Percentiles rank a stretch among this genome's conserved stretches.
These are phyloP conservation scores for Brachionus manjavacas DNA, from an alignment of 1,140 invertebrate genomes.

Conservation along the genomic window DNA sequence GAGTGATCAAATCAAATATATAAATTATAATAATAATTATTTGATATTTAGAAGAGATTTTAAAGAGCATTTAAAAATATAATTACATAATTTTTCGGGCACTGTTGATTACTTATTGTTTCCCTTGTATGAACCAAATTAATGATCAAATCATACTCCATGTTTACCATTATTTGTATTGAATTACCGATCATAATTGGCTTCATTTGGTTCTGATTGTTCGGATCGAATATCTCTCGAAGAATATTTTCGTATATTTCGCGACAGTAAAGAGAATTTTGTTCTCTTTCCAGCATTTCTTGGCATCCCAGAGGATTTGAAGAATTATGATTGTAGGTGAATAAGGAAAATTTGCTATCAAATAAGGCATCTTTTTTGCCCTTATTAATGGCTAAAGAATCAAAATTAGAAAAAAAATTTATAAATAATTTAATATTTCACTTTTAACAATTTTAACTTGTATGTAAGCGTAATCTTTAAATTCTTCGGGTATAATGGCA, in stretches of 20 bases:
- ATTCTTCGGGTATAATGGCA: conserved; percentile 19
- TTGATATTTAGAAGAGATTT: too few species aligned
- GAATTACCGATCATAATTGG: conserved; percentile 40
- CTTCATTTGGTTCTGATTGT: not conserved
- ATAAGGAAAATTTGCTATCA: conserved; percentile 31
- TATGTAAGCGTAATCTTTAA: conserved; percentile 37
- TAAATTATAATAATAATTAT: too few species aligned
- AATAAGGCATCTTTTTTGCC: conserved; percentile 11
- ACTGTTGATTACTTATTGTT: not conserved
- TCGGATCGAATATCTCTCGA: conserved; percentile 39
- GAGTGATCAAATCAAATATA: too few species aligned
- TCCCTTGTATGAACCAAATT: conserved; percentile 27
- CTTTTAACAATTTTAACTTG: conserved; percentile 35
- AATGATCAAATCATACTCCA: conserved; percentile 24
- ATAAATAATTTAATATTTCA: not conserved
- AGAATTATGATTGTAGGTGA: conserved; percentile 10
- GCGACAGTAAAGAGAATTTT: conserved; percentile 35
- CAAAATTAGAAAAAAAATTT: not conserved
- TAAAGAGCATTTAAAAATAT: not conserved
- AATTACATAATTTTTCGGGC: conserved; percentile 32
- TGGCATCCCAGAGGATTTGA: not conserved
- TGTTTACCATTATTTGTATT: conserved; percentile 38
- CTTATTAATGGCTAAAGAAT: not conserved
- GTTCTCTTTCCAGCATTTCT: conserved; percentile 23
- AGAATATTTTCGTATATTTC: conserved; percentile 36